Conservation (phyloP, 2,888 invertebrate species). For the Archaeoteleia sp. region DNA sequence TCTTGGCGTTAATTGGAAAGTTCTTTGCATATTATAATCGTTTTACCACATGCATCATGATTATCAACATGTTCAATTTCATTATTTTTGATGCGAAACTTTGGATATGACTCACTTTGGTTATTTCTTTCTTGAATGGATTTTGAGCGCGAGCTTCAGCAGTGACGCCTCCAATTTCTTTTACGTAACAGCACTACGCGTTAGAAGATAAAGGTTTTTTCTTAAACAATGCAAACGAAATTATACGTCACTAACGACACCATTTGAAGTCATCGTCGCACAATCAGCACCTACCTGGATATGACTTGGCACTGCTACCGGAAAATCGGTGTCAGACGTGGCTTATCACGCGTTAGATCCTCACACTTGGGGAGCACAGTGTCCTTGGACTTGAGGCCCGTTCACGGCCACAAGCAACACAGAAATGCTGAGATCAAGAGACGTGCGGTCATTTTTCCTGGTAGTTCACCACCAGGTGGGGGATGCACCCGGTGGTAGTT, state of each 20-base stretch:
- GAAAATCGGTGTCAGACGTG: slow-evolving; percentile 46
- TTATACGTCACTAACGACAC: slow-evolving; percentile 39
- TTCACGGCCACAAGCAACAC: slow-evolving; percentile 74
- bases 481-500: slow-evolving; percentile 66
- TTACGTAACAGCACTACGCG: slow-evolving; percentile 18
- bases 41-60: no score
- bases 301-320: slow-evolving; percentile 36
- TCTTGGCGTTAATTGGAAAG: no score
- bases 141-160: no score
- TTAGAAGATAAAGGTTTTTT: slow-evolving; percentile 35
- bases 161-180: no score
- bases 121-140: no score
- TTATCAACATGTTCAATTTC: no score
- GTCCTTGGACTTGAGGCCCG: slow-evolving; percentile 74
- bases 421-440: slow-evolving; percentile 73
- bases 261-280: no score
- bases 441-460: slow-evolving; percentile 73
- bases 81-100: no score
- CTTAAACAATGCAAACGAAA: slow-evolving; percentile 33
- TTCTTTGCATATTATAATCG: no score
- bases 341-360: slow-evolving; percentile 43
- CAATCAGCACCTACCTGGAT: slow-evolving; percentile 38
- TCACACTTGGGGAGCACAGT: slow-evolving; percentile 58
- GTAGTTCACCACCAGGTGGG: slow-evolving; percentile 64
- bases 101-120: no score